Evolutionary conservation across 2,888 invertebrate species (phyloP), one percentile per base, ranked within the genome.

Genomic region (Schrankia costaestrigalis): DNA sequence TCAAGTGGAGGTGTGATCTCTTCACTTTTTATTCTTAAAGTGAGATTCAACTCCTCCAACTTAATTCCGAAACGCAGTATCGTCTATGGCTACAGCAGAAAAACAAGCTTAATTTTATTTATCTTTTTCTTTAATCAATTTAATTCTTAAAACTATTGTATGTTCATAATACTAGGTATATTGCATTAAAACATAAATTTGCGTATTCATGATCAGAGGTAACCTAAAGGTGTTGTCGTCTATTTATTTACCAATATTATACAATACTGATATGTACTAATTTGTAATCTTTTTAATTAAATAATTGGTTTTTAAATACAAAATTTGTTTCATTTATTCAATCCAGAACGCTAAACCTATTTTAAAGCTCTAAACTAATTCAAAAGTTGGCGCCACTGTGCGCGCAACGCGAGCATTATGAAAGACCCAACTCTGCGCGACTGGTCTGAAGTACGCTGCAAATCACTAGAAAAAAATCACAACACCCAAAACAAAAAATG

Each of bases 11-110:
- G 89, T 87, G 88, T 89, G 89, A 89, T 89, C 89, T 89, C 89
- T 89, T 89, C 89, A 89, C 89, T 89, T 89, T 89, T 84, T 80
- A 67, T 75, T 63, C 52, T 73, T 85, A 86, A 89, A 89, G 89
- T 89, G 89, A 89, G 89, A 89, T 89, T 89, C 89, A 89, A 89
- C 89, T 89, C 89, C 89, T 89, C 89, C 89, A 89, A 88, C 88
- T 89, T 89, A 89, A 87, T 77, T 82, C 87, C 77, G 68, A 74
- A 69, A 67, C 76, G 87, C 84, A 68, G 33, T 53, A 35, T 55
- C 78, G 36, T 44, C 38, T 33, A 9, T 21, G 73, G 23, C 5
- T 3, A 9, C 21, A 3, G 33, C 15, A 27, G 30, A 22, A 38
- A 28, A 2, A 28, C 13, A 6, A 35, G 24, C 21, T 12, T 24